These are phyloP conservation scores for Gambusia affinis DNA, from an alignment of 2,113 vertebrate species.

Conservation along the genomic window DNA sequence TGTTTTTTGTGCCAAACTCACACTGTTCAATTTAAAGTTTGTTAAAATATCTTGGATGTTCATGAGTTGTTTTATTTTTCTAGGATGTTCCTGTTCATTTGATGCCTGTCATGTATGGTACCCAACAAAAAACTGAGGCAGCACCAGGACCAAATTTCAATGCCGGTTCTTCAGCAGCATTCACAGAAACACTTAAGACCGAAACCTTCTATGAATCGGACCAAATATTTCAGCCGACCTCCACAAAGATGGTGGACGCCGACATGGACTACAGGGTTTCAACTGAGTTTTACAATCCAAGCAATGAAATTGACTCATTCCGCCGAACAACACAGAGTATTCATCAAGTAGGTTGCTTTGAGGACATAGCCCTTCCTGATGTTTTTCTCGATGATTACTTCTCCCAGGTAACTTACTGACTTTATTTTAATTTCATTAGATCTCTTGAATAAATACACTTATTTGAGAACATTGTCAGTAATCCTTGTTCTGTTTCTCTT, in stretches of 20 bases:
- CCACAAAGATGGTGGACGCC: slow-evolving; percentile 15
- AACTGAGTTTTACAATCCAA: slow-evolving; percentile 2
- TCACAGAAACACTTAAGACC: neutral
- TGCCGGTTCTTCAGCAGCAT: neutral
- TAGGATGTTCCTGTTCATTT: slow-evolving; percentile 67
- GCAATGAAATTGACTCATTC: neutral
- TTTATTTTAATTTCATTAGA: neutral
- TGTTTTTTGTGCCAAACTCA: too few relatives aligned
- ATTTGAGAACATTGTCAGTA: too few relatives aligned
- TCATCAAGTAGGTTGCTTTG: slow-evolving; percentile 28
- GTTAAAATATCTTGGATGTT: too few relatives aligned
- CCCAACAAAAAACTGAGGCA: slow-evolving; percentile 7
- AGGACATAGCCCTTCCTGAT: slow-evolving; percentile 65
- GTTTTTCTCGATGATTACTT: slow-evolving; percentile 71
- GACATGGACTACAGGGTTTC: slow-evolving; percentile 23
- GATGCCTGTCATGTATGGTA: slow-evolving; percentile 15
- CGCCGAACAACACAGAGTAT: neutral
- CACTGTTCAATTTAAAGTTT: too few relatives aligned
- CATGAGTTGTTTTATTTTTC: slow-evolving; percentile 2
- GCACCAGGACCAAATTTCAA: neutral
- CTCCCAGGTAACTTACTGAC: slow-evolving; percentile 63
- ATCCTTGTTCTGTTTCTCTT: slow-evolving; percentile 35
- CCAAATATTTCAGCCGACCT: slow-evolving; percentile 13
- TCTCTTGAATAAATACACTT: neutral
- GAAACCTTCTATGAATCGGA: slow-evolving; percentile 2